Base-by-base conservation (phyloP, 2,113 vertebrate species). In the Pardalotus punctatus region DNA sequence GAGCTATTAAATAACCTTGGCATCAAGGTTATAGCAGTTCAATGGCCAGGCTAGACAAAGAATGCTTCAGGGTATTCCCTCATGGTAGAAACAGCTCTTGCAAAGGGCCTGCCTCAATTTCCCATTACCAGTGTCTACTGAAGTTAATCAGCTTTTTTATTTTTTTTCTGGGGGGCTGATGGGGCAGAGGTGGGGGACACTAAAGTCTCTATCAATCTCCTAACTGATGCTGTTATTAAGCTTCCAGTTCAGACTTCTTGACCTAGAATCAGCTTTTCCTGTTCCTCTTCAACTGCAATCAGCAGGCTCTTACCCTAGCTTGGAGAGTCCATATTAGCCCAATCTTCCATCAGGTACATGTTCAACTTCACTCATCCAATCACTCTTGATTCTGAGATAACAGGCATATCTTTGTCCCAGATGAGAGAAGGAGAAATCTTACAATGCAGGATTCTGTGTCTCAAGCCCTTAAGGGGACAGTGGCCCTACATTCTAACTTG, bases 11-110 rank as follows among this genome's bases (percentile, higher is more conserved):
- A 85, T 91, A 94, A 93, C 90, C 74, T 96, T 95, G 73, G 29
- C 61, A 58, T 89, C 51, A 93, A 97, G 84, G 95, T 95, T 87
- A 93, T 28, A 87, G 65, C n/a, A 90, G 64, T 71, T 87, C 77
- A 85, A 79, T 81, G 28, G n/a, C 27, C 43, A 81, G 56, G 61
- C 78, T 76, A 93, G 94, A 87, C 84, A 81, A 64, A 74, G 22
- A 74, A 48, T 67, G 92, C 92, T 71, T 60, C 73, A 53, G 90
- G 78, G 85, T 66, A 72, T 57, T 89, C 61, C 57, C 69, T 84
- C 29, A 3, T 57, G 36, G 56, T 36, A 64, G 43, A 74, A 62
- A 47, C 5, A 36, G 25, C 31, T 87, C n/a, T 33, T 87, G 38
- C 78, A 72, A 81, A 90, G 11, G 72, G 6, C 27, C 57, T 92